Percentiles rank a stretch among this genome's conserved stretches.
These are phyloP conservation scores for Nyctalus aviator DNA, from an alignment of 2,797 vertebrate species.

Conservation along the genomic window DNA sequence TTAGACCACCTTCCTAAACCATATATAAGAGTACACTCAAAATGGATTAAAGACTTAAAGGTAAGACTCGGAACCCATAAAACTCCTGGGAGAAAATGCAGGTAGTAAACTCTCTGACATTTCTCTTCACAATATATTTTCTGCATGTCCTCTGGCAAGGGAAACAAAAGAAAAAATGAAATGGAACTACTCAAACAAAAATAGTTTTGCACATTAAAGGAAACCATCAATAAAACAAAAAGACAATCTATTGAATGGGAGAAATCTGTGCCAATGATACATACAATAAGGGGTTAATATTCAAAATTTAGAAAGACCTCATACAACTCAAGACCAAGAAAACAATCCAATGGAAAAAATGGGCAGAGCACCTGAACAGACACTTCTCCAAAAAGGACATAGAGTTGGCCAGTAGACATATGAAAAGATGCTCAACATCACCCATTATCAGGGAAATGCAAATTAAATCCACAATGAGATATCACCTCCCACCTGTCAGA, in stretches of 20 bases:
- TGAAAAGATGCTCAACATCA: not conserved
- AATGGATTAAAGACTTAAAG: not conserved
- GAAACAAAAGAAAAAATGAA: not conserved
- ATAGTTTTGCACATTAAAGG: not conserved
- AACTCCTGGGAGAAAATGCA: not conserved
- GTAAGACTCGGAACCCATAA: not conserved
- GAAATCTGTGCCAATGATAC: not conserved
- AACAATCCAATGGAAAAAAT: not conserved
- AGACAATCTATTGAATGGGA: not conserved
- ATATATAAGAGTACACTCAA: not conserved
- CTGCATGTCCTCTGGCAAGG: not conserved
- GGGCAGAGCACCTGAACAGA: not conserved
- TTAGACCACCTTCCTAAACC: not conserved
- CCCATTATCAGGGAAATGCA: not conserved
- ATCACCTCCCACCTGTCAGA: not conserved
- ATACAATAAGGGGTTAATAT: not conserved
- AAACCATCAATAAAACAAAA: not conserved
- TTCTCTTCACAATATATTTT: not conserved
- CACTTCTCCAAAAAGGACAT: not conserved
- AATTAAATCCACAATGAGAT: not conserved
- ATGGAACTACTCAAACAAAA: not conserved
- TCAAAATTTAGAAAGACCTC: not conserved
- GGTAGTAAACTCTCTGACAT: not conserved
- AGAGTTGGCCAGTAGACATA: not conserved
- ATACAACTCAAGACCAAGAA: not conserved